Base-by-base conservation (phyloP, 1,140 invertebrate species). In the Elymnias hypermnestra region DNA sequence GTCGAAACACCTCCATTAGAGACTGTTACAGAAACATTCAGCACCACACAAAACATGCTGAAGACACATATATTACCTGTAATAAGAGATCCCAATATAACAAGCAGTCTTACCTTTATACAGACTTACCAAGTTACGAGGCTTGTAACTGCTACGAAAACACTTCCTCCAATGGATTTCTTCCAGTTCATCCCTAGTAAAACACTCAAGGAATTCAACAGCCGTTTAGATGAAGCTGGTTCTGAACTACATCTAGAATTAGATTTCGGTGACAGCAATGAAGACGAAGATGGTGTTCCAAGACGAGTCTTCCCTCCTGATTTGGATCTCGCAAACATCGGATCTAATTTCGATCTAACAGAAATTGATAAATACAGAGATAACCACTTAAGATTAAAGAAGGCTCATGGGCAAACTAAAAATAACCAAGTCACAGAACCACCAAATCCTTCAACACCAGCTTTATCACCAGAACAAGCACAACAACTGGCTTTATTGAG, bases 11-110 rank as follows among this genome's bases (percentile, higher is more conserved):
- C 93, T 12, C 92, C 94, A 0, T 72, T 97, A 38, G 93, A 96
- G 86, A 97, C 94, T 0, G 85, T 95, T n/a, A 96, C 94, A 0
- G 94, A 97, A 83, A 95, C 94, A 0, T 96, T 95, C 83, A 95
- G 94, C 46, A 95, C 95, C 3, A 95, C 94, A 0, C 93, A 96
- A 76, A 90, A 92, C 0, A 90, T 96, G 81, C 76, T 95, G 1
- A 96, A 96, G 70, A 96, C 95, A 0, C 94, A 96, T 58, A 90
- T 97, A 40, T 79, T 97, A 31, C 95, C 95, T 1, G 90, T 96
- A 0, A 86, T 96, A 6, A 88, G 88, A 33, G 90, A 91, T 14
- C 89, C 88, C 5, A 91, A 91, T 28, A 90, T 93, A 53, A 93
- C 93, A 0, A 91, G 89, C 7, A 91, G 89, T 35, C 87, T 94